Evolutionary conservation across 1,140 invertebrate species (phyloP).

Genomic region (Euschistus heros): DNA sequence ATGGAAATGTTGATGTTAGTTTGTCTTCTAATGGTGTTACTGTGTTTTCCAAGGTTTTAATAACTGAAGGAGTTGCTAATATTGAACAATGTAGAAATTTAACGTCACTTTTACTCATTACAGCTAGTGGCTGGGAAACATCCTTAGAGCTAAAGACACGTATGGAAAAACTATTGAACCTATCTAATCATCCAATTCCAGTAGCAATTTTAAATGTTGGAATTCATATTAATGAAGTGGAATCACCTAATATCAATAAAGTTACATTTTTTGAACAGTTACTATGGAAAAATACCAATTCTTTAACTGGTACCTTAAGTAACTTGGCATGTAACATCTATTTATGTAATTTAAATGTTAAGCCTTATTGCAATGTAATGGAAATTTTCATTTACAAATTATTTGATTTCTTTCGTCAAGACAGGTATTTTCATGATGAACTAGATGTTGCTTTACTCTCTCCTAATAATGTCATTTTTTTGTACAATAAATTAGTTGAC

Average conservation of each 20-base stretch:
- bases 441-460: conserved; percentile 3
- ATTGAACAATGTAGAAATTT: conserved; percentile 16
- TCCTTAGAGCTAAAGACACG: conserved; percentile 10
- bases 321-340: conserved; percentile 13
- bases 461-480: conserved; percentile 19
- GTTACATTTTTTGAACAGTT: conserved; percentile 8
- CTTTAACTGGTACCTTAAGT: background rate
- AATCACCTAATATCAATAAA: background rate
- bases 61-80: conserved; percentile 18
- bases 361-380: conserved; percentile 9
- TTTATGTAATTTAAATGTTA: conserved; percentile 17
- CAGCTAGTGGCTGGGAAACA: conserved; percentile 23
- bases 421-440: conserved; percentile 17
- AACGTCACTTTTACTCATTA: conserved; percentile 23
- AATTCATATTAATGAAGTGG: background rate
- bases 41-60: conserved; percentile 18
- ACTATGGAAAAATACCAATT: background rate
- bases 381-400: conserved; percentile 20
- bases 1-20: conserved; percentile 6
- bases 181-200: conserved; percentile 16
- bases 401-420: conserved; percentile 21
- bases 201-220: conserved; percentile 21
- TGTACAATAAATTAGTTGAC: conserved; percentile 23
- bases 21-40: conserved; percentile 16
- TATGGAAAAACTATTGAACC: conserved; percentile 7